A percentile compares a stretch with the other conserved stretches of the same genome.
Conservation (phyloP, 92 coral and sea anemone genomes). For the Zoanthus solanderi region DNA sequence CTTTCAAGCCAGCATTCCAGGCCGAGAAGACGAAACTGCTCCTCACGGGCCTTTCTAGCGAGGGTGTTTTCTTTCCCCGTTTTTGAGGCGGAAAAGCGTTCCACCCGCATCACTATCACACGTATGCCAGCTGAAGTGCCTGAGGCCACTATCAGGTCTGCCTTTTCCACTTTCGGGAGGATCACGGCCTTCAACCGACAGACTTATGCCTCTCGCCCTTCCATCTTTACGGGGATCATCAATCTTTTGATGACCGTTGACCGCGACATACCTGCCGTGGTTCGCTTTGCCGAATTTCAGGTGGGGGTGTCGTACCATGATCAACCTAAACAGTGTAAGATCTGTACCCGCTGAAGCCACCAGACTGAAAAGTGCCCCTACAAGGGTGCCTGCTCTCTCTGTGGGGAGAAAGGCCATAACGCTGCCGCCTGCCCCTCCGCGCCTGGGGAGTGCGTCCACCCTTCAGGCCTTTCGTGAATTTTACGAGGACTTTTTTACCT, state of each 20-base stretch:
- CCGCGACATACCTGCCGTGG: no score
- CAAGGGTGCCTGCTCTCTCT: neutral
- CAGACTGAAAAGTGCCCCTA: neutral
- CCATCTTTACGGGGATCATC: no score
- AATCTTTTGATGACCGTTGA: no score
- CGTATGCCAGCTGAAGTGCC: neutral
- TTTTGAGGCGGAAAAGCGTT: neutral
- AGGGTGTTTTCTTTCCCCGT: neutral
- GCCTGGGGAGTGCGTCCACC: no score
- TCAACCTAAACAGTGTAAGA: conserved; percentile 22
- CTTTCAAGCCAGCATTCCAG: neutral
- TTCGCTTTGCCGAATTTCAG: neutral
- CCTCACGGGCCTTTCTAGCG: neutral
- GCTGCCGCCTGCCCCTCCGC: no score
- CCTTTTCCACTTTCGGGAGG: neutral
- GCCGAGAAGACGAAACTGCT: neutral
- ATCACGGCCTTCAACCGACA: neutral
- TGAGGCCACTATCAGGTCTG: neutral
- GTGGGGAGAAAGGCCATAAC: no score
- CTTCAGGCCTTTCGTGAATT: no score
- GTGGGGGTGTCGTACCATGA: conserved; percentile 18
- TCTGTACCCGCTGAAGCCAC: neutral
- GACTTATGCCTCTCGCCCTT: no score
- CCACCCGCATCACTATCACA: neutral
- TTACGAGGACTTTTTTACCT: no score